Evolutionary conservation across 2,797 vertebrate genomes (phyloP).

Genomic region (Gallirallus australis): DNA sequence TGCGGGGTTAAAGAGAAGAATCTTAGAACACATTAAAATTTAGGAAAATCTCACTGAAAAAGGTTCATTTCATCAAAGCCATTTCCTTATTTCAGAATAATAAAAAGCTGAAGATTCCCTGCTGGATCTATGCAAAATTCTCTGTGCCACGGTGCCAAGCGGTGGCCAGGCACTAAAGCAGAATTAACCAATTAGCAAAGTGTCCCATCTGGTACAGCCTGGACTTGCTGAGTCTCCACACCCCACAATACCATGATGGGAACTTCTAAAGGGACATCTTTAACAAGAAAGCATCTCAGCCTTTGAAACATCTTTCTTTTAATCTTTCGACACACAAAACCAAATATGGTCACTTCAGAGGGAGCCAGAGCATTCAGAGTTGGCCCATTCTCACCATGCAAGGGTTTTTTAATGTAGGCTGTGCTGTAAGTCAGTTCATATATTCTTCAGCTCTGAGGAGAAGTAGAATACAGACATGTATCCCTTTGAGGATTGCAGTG

Average conservation of each 20-base stretch:
- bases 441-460: neutral
- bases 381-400: neutral
- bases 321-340: slow-evolving; percentile 12
- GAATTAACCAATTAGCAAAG: slow-evolving; percentile 53
- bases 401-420: neutral
- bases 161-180: slow-evolving; percentile 32
- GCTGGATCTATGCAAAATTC: slow-evolving; percentile 32
- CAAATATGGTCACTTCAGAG: slow-evolving; percentile 23
- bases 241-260: neutral
- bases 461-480: neutral
- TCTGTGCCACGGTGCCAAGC: slow-evolving; percentile 2
- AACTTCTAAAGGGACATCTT: slow-evolving; percentile 27
- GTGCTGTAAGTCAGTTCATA: neutral
- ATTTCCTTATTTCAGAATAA: slow-evolving; percentile 9
- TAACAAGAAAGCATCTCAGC: slow-evolving; percentile 12
- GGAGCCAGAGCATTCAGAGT: neutral
- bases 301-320: slow-evolving; percentile 23
- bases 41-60: neutral
- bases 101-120: slow-evolving; percentile 30
- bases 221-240: slow-evolving; percentile 4
- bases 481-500: neutral
- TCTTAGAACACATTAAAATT: neutral
- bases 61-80: slow-evolving; percentile 2
- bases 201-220: neutral
- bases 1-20: neutral